A percentile compares a stretch with the other conserved stretches of the same genome.
Conservation (phyloP, 2,113 vertebrate species). For the Bungarus multicinctus region DNA sequence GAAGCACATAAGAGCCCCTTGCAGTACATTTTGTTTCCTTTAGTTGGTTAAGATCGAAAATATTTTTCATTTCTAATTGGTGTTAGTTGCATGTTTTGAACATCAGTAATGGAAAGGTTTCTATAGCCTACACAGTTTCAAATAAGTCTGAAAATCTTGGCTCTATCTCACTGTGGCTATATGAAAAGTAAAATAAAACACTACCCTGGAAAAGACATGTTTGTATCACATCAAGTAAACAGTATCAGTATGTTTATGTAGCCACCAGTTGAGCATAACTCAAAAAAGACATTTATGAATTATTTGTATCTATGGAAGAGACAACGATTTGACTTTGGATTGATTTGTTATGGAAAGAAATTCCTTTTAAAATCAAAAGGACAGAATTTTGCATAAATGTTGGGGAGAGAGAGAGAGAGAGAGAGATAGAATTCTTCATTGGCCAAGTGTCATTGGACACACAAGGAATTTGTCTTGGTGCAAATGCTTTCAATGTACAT, state of each 20-base stretch:
- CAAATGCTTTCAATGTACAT: too few species aligned
- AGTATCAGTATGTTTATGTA: not conserved
- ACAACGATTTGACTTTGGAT: not conserved
- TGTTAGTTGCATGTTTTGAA: not conserved
- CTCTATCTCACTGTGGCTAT: not conserved
- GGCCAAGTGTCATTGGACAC: too few species aligned
- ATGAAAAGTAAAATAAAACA: not conserved
- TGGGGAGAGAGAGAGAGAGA: not conserved
- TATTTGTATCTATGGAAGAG: not conserved
- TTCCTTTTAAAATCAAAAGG: not conserved
- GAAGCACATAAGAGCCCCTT: not conserved
- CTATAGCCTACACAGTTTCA: not conserved
- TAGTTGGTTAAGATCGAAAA: not conserved
- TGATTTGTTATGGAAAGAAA: not conserved
- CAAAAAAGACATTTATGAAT: not conserved
- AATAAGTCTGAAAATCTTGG: not conserved
- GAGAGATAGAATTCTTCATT: too few species aligned
- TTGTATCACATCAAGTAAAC: not conserved
- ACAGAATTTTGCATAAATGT: not conserved
- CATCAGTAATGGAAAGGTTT: not conserved
- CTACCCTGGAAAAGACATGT: not conserved
- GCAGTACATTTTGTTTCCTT: not conserved
- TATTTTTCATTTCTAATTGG: not conserved
- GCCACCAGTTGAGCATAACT: not conserved
- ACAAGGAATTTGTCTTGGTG: too few species aligned